Percentiles rank a stretch among this genome's conserved stretches.
These are phyloP conservation scores for Ia io DNA, from an alignment of 2,113 vertebrate genomes.

Conservation along the genomic window DNA sequence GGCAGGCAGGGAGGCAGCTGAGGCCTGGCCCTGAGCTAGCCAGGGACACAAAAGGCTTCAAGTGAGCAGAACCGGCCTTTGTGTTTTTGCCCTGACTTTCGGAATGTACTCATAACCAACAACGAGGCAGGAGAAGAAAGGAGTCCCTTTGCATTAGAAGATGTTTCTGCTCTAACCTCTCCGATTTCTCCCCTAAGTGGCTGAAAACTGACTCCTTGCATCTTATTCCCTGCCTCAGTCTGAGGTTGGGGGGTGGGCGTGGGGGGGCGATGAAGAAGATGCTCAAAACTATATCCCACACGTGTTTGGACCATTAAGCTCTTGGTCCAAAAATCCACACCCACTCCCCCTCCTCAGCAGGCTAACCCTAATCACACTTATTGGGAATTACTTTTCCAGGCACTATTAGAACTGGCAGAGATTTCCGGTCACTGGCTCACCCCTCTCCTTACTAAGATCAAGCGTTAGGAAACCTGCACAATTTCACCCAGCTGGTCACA, in stretches of 20 bases:
- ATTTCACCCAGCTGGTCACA: not conserved
- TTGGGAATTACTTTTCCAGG: not conserved
- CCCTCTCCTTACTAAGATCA: not conserved
- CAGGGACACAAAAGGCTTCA: not conserved
- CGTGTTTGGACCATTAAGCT: not conserved
- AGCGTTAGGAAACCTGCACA: not conserved
- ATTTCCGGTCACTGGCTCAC: not conserved
- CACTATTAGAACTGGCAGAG: not conserved
- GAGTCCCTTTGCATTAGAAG: not conserved
- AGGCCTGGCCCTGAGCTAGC: not conserved
- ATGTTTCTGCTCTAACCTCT: not conserved
- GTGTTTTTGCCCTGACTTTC: not conserved
- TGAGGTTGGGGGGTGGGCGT: rapidly evolving
- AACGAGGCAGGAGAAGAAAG: not conserved
- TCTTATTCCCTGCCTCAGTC: not conserved
- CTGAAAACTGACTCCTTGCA: not conserved
- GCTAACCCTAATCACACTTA: not conserved
- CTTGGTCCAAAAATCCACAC: not conserved
- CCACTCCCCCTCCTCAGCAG: not conserved
- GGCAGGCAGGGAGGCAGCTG: not conserved
- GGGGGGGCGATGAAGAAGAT: not conserved
- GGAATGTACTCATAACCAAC: not conserved
- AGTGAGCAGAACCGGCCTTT: not conserved
- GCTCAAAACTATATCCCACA: not conserved
- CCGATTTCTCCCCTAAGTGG: not conserved